A percentile compares a stretch with the other conserved stretches of the same genome.
phyloP scores from a whole-genome alignment of 2,888 invertebrate species.

The Thereva nobilitata region DNA sequence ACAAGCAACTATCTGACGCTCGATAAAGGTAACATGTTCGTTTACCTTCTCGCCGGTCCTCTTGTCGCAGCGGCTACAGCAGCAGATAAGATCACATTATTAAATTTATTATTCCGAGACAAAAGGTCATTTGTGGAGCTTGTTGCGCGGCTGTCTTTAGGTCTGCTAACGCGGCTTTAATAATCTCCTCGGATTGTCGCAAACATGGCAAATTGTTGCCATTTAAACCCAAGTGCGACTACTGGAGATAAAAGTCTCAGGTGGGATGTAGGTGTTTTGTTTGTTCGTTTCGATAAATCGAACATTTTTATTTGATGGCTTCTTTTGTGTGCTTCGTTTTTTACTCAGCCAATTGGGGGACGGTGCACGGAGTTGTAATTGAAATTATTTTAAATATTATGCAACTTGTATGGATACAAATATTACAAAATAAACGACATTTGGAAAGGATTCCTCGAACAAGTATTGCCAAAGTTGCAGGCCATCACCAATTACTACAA shows the following conservation, averaged over 20 bases:
- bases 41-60: not conserved
- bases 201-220: constrained; percentile 27
- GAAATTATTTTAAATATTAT: no score
- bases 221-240: constrained; percentile 20
- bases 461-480: no score
- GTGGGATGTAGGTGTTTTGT: no score
- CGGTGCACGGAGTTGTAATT: no score
- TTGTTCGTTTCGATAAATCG: not conserved
- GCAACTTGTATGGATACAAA: no score
- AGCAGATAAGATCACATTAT: constrained; percentile 30
- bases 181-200: constrained; percentile 31
- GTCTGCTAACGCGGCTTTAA: constrained; percentile 29
- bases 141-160: not conserved
- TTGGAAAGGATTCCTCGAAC: no score
- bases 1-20: no score
- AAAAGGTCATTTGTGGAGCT: constrained; percentile 29
- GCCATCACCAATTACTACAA: no score
- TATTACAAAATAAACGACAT: no score
- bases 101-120: constrained; percentile 32
- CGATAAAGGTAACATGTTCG: no score
- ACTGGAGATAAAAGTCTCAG: constrained; percentile 7
- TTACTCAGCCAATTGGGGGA: no score
- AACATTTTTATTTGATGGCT: not conserved
- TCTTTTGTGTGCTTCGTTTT: no score
- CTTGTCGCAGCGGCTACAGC: constrained; percentile 1